Conservation (phyloP, 2,888 invertebrate genomes). For the Andrena haemorrhoa region DNA sequence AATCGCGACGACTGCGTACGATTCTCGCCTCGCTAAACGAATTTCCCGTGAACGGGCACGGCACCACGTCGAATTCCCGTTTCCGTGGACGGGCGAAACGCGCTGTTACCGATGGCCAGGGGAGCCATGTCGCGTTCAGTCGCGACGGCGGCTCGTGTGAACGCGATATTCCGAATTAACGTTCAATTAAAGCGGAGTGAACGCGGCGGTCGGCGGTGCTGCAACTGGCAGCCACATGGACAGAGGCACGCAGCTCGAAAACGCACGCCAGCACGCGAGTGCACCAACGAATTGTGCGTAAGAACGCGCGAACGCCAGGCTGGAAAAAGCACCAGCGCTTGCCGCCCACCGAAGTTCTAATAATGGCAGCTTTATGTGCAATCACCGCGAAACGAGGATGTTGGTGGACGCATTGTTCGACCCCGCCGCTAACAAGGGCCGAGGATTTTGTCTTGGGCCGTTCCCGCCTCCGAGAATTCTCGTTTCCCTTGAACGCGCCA, state of each 20-base stretch:
- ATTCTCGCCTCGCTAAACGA: not conserved
- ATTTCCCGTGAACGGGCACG: not conserved
- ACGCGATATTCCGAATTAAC: constrained; percentile 53
- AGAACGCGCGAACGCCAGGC: constrained; percentile 38
- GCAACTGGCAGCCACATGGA: constrained; percentile 81
- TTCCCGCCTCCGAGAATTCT: constrained; percentile 22
- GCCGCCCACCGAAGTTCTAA: constrained; percentile 78
- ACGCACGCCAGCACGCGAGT: constrained; percentile 38
- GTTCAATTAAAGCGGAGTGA: constrained; percentile 76
- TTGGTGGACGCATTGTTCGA: constrained; percentile 40
- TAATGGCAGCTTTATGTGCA: constrained; percentile 81
- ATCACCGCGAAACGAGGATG: constrained; percentile 55
- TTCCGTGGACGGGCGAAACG: constrained; percentile 19
- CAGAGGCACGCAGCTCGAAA: constrained; percentile 56
- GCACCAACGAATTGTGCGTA: constrained; percentile 44
- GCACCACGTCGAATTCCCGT: not conserved
- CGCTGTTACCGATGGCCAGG: not conserved
- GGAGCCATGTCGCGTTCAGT: not conserved
- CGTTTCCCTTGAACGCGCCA: constrained; percentile 24
- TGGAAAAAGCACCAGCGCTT: constrained; percentile 62
- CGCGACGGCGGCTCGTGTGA: not conserved
- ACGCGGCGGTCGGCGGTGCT: constrained; percentile 68
- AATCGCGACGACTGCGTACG: constrained; percentile 23
- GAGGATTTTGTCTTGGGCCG: constrained; percentile 20
- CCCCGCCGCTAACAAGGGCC: constrained; percentile 3